Percentiles rank a stretch among this genome's conserved stretches.
Conservation (phyloP, 1,140 invertebrate genomes). For the Kradibia gibbosae region DNA sequence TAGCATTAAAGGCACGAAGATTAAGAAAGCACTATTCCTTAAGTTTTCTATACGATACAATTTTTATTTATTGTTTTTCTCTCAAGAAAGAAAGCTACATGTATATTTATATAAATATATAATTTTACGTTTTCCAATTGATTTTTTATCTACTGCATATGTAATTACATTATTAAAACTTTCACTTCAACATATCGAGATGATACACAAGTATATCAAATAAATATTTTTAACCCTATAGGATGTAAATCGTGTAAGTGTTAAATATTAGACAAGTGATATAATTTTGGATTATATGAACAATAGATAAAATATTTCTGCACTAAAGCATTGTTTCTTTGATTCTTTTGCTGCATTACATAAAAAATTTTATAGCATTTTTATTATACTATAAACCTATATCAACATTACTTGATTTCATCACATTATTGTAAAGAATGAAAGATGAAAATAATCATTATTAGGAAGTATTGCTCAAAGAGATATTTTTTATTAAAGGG, state of each 20-base stretch:
- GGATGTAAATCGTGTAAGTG: neutral
- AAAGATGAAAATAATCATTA: neutral
- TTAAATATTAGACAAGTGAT: neutral
- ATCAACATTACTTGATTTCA: too few relatives aligned
- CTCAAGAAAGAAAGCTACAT: constrained; percentile 29
- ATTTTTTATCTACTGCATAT: constrained; percentile 13
- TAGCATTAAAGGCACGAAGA: constrained; percentile 64
- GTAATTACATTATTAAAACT: constrained; percentile 22
- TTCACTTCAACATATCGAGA: constrained; percentile 20
- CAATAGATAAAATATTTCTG: too few relatives aligned
- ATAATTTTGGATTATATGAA: neutral
- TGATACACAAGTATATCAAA: constrained; percentile 18
- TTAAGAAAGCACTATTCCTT: constrained; percentile 66
- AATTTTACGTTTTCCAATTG: constrained; percentile 41
- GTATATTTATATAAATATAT: constrained; percentile 41
- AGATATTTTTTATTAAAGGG: neutral
- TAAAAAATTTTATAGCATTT: too few relatives aligned
- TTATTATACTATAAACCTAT: too few relatives aligned
- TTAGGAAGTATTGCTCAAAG: neutral
- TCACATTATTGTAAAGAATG: too few relatives aligned
- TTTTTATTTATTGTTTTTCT: constrained; percentile 53
- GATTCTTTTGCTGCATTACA: too few relatives aligned
- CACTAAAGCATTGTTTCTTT: too few relatives aligned
- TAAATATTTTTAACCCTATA: neutral
- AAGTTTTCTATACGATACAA: constrained; percentile 57